These are phyloP conservation scores for Augiades crinisus DNA, from an alignment of 2,888 invertebrate species.

Conservation along the genomic window DNA sequence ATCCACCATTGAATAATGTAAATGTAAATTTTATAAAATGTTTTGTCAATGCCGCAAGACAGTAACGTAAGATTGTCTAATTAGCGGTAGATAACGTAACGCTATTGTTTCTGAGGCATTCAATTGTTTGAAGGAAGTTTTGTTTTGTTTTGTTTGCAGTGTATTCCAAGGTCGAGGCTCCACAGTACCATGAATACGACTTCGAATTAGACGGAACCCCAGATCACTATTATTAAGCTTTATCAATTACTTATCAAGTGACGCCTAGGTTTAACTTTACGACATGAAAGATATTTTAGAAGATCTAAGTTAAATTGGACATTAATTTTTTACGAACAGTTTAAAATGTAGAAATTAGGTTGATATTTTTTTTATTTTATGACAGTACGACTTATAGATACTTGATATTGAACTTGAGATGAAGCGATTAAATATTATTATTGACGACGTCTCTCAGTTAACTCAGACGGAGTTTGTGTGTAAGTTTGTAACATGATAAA, in stretches of 20 bases:
- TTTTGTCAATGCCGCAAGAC: constrained; percentile 19
- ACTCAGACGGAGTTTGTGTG: too few relatives aligned
- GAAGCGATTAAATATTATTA: too few relatives aligned
- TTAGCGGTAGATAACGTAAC: constrained; percentile 45
- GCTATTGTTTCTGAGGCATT: constrained; percentile 17
- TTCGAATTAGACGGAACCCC: constrained; percentile 53
- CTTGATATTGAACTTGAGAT: too few relatives aligned
- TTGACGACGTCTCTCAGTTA: too few relatives aligned
- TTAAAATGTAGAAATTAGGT: too few relatives aligned
- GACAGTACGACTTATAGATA: too few relatives aligned
- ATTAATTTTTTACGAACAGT: too few relatives aligned
- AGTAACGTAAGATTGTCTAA: constrained; percentile 33
- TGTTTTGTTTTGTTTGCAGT: constrained; percentile 52
- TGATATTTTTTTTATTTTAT: too few relatives aligned
- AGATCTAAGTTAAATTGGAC: too few relatives aligned
- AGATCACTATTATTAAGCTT: constrained; percentile 34
- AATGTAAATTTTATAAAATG: constrained; percentile 6
- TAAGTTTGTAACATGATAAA: too few relatives aligned
- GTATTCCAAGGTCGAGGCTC: constrained; percentile 49
- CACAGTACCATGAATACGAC: constrained; percentile 60
- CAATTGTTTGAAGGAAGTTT: constrained; percentile 21
- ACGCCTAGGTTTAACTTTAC: not conserved
- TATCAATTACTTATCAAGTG: not conserved
- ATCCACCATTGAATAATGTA: not conserved
- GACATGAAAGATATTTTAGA: too few relatives aligned